Base-by-base conservation (phyloP, 2,888 invertebrate species). In the Neoascia interrupta region DNA sequence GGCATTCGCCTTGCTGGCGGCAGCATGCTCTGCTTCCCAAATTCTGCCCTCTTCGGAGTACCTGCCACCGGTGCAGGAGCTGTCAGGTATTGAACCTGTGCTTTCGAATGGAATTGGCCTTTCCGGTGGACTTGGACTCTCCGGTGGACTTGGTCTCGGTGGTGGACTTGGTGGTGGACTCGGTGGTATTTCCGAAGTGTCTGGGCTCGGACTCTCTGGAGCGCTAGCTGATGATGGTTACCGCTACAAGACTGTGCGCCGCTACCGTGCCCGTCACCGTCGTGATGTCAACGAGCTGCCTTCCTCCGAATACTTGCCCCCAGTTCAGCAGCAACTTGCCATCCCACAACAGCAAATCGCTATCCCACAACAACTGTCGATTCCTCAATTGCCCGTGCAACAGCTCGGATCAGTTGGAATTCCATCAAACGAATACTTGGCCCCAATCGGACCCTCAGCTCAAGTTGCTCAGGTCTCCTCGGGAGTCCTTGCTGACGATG, bases 271-370 rank as follows among this genome's bases (percentile, higher is more conserved):
- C 1, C 66, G 83, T 31, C 69, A 61, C 19, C 83, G 82, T 73
- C 83, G 82, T 81, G 82, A 82, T 82, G 84, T 82, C 10, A 83
- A 61, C 76, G 85, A 86, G 64, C 82, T 85, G 0, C 56, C 76
- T 4, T 37, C 66, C 0, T 6, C 43, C 5, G 36, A 79, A 26
- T 79, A 79, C 10, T 41, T 74, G 28, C 56, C 73, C 5, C 81
- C 76, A 37, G 64, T 34, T 36, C 37, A 68, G 31, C 68, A 81
- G 51, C 47, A 80, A 19, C 49, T n/a, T 4, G 31, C 31, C n/a
- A n/a, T 6, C n/a, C 8, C 47, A n/a, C 45, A 56, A 39, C 26
- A 37, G 8, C 31, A 31, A 31, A 5, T 51, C 21, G 10, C 51
- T 3, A 5, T 45, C 39, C 47, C 54, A 15, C 70, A 74, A 60